phyloP scores from a whole-genome alignment of 64 coral and sea anemone genomes.

The Montipora capricornis region DNA sequence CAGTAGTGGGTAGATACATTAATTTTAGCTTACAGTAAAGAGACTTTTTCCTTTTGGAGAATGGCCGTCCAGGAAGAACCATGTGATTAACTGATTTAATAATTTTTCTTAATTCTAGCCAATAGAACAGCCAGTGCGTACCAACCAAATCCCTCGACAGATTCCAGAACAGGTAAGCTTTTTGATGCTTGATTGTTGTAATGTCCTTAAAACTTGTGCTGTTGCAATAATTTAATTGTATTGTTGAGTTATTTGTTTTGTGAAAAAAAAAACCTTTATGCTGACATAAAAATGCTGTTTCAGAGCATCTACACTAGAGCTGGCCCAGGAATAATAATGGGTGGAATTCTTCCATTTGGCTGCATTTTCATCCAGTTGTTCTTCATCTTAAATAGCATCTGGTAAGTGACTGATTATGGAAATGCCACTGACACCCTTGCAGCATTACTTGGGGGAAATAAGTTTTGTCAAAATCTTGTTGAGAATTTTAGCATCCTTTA shows the following conservation, averaged over 20 bases:
- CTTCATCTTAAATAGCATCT: constrained; percentile 97
- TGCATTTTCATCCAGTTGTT: constrained; percentile 99
- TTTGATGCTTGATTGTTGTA: not conserved
- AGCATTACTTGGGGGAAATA: not conserved
- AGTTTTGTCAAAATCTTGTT: not conserved
- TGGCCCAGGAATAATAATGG: constrained; percentile 89
- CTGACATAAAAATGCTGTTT: not conserved
- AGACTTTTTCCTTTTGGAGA: too few species aligned
- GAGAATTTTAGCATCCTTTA: not conserved
- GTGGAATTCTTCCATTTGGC: constrained; percentile 93
- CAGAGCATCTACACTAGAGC: constrained; percentile 96
- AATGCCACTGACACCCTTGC: not conserved
- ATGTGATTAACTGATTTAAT: not conserved
- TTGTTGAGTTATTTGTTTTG: not conserved
- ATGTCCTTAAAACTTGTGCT: not conserved
- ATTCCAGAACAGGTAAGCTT: constrained; percentile 92
- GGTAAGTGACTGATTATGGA: constrained; percentile 65
- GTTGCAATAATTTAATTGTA: not conserved
- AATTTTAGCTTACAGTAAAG: too few species aligned
- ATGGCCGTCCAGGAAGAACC: too few species aligned
- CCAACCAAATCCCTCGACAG: constrained; percentile 98
- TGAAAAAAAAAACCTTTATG: not conserved
- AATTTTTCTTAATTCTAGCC: constrained; percentile 59
- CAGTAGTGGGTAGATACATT: too few species aligned
- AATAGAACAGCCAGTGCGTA: constrained; percentile 94